Base-by-base conservation (phyloP, 2,113 vertebrate genomes). In the Mungos mungo region DNA sequence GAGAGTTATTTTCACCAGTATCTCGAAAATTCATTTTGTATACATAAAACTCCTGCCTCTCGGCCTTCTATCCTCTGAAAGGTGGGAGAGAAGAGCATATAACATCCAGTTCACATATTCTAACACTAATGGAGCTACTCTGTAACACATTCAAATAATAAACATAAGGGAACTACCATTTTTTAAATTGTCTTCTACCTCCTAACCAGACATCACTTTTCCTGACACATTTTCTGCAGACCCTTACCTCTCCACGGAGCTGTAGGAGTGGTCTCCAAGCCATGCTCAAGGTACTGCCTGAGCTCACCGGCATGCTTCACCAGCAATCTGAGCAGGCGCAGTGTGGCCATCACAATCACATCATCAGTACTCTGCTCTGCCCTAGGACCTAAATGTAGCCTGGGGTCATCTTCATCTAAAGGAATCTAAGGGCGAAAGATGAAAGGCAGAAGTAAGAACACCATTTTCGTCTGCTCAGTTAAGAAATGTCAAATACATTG, bases 241-340 rank as follows among this genome's bases (percentile, higher is more conserved):
- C 16, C 1, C 4, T 88, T 97, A 99, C 99, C 99, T 98, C 99
- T 99, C 99, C 99, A 99, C 2, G 99, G 99, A 23, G 99, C 99
- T 27, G 99, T 99, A 13, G 99, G 99, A 10, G 99, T 99, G 3
- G 99, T 99, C 76, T 99, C 99, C 18, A 99, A 98, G 41, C 99
- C 99, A 2, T 99, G 99, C 96, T 99, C 99, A 31, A 99, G 98
- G 83, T 99, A 99, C 93, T 99, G 99, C 60, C 99, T 98, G n/a
- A 99, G 99, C 92, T 99, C 99, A 16, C 99, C 99, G 4, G 99
- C 99, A 16, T 99, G 99, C 96, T 99, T 99, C 96, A 99, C 99
- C 31, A 99, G 98, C 95, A 99, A 85, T 1, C 99, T 98, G 71
- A 99, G 98, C 57, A 99, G 98, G 4, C 99, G 99, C 92, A 99